phyloP scores from a whole-genome alignment of 2,113 vertebrate genomes.

The Vombatus ursinus region DNA sequence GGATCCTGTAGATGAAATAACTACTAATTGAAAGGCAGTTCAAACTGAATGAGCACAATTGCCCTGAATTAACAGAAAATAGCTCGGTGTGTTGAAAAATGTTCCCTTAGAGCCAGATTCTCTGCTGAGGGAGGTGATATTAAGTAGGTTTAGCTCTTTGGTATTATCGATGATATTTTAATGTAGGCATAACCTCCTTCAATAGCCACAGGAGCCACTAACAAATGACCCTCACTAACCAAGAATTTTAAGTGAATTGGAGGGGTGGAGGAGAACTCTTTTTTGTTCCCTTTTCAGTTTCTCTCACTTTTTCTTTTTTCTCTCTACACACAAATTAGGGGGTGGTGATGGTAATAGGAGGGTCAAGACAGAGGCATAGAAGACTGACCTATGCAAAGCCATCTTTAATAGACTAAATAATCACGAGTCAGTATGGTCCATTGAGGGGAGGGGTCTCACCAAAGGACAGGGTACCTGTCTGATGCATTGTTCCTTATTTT shows the following conservation, averaged over 20 bases:
- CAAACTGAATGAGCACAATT: slow-evolving; percentile 47
- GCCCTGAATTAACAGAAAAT: slow-evolving; percentile 47
- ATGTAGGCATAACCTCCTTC: neutral
- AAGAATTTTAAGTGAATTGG: neutral
- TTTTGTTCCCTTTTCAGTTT: neutral
- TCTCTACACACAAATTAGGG: neutral
- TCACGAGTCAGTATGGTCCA: neutral
- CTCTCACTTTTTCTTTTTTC: neutral
- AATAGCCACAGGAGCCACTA: slow-evolving; percentile 18
- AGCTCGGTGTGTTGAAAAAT: slow-evolving; percentile 52
- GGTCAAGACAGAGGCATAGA: neutral
- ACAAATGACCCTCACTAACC: slow-evolving; percentile 5
- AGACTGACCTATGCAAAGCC: neutral
- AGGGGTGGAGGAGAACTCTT: neutral
- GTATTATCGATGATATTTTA: slow-evolving; percentile 62
- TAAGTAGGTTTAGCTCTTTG: slow-evolving; percentile 36
- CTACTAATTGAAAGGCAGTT: neutral
- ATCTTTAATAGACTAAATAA: slow-evolving; percentile 20
- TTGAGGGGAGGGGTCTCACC: neutral
- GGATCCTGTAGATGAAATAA: slow-evolving; percentile 25
- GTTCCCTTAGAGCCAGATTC: slow-evolving; percentile 45
- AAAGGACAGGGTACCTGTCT: neutral
- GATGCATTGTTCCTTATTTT: neutral
- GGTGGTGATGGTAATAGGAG: neutral
- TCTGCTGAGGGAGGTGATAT: slow-evolving; percentile 38